phyloP scores from a whole-genome alignment of 2,113 vertebrate genomes.

The Prinia subflava region DNA sequence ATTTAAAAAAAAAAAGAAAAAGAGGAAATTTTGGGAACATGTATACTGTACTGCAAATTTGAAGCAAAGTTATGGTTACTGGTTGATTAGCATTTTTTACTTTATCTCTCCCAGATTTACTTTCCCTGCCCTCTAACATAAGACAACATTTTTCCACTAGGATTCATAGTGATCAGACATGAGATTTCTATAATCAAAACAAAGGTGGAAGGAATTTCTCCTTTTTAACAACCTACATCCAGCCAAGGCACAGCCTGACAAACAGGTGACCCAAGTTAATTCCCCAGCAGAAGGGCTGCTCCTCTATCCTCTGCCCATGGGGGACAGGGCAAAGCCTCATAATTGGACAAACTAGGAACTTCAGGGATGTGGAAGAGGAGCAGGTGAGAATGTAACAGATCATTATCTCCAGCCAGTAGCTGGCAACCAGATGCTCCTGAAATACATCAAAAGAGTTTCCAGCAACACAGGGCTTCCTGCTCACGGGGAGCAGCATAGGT shows the following conservation, averaged over 20 bases:
- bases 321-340: conserved; percentile 22
- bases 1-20: too few relatives aligned
- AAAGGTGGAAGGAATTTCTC: background rate
- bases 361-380: conserved; percentile 59
- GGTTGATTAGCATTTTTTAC: background rate
- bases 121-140: background rate
- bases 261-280: conserved; percentile 13
- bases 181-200: background rate
- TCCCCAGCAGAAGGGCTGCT: conserved; percentile 15
- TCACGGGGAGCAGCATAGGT: background rate
- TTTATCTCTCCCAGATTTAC: background rate
- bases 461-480: background rate
- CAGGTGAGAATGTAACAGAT: conserved; percentile 67
- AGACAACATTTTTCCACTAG: background rate
- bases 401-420: conserved; percentile 69
- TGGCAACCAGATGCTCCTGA: conserved; percentile 63
- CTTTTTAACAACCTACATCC: background rate
- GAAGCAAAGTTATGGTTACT: background rate
- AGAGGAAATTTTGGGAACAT: background rate
- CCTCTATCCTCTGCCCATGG: conserved; percentile 27
- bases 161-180: background rate
- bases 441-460: conserved; percentile 15
- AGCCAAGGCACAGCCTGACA: conserved; percentile 41
- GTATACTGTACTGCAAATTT: background rate
- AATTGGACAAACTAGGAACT: conserved; percentile 62